Percentiles rank a stretch among this genome's conserved stretches.
Conservation (phyloP, 2,888 invertebrate genomes). For the Patella ulyssiponensis region DNA sequence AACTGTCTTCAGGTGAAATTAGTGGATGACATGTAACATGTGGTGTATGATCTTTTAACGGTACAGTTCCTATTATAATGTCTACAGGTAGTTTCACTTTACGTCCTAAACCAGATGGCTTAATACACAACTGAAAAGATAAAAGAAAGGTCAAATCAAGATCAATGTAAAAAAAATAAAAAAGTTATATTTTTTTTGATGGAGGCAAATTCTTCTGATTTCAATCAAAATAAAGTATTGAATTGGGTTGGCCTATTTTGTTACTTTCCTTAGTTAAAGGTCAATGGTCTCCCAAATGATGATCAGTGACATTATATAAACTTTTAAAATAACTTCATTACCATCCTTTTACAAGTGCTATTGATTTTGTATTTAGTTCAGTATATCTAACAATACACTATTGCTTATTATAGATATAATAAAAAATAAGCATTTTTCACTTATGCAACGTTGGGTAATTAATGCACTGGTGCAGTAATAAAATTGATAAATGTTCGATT, state of each 20-base stretch:
- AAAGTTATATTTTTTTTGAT: neutral
- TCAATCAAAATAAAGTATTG: no score
- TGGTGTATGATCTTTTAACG: conserved; percentile 51
- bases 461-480: no score
- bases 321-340: no score
- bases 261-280: neutral
- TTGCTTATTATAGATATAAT: no score
- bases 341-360: no score
- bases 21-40: conserved; percentile 62
- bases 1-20: conserved; percentile 53
- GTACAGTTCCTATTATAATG: conserved; percentile 63
- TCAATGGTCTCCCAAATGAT: neutral
- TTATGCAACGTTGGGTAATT: no score
- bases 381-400: no score
- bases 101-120: conserved; percentile 62
- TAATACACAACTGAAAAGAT: conserved; percentile 58
- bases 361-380: no score
- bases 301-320: no score
- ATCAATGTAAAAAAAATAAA: neutral
- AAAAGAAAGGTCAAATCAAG: neutral
- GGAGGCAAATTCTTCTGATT: neutral
- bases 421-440: no score
- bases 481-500: no score
- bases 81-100: conserved; percentile 65
- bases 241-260: neutral